Evolutionary conservation across 1,140 invertebrate species (phyloP).

Genomic region (Littorina saxatilis): DNA sequence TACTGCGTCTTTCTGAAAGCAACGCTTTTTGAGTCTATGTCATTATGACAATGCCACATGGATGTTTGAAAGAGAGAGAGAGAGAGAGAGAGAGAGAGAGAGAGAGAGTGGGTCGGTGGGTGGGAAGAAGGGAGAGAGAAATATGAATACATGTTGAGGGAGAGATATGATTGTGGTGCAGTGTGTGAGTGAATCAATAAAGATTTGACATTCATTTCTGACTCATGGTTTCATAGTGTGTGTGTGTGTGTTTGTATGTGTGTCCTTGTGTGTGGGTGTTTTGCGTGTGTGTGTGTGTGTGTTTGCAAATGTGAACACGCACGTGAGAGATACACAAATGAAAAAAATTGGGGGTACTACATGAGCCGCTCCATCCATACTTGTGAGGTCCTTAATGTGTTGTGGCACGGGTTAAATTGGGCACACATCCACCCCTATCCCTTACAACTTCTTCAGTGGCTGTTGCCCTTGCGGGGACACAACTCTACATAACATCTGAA

Average conservation of each 20-base stretch:
- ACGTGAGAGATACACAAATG: neutral
- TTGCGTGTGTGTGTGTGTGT: neutral
- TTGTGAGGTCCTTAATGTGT: neutral
- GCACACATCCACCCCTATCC: neutral
- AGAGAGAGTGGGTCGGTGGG: neutral
- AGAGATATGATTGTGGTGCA: neutral
- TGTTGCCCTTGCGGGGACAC: too few relatives aligned
- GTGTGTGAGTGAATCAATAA: neutral
- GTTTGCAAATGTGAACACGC: neutral
- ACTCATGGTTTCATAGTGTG: too few relatives aligned
- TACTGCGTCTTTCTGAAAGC: neutral
- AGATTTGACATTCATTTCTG: neutral
- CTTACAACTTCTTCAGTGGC: neutral
- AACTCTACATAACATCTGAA: too few relatives aligned
- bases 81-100: constrained; percentile 4
- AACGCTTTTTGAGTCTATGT: neutral
- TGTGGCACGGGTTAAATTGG: neutral
- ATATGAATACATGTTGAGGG: neutral
- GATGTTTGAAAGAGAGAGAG: neutral
- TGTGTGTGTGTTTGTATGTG: neutral
- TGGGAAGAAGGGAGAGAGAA: constrained; percentile 10
- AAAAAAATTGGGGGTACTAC: neutral
- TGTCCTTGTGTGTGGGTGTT: neutral
- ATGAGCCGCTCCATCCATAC: neutral
- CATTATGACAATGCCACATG: neutral